Evolutionary conservation across 2,888 invertebrate species (phyloP), one percentile per base, ranked within the genome.

Genomic region (Polyommatus icarus): DNA sequence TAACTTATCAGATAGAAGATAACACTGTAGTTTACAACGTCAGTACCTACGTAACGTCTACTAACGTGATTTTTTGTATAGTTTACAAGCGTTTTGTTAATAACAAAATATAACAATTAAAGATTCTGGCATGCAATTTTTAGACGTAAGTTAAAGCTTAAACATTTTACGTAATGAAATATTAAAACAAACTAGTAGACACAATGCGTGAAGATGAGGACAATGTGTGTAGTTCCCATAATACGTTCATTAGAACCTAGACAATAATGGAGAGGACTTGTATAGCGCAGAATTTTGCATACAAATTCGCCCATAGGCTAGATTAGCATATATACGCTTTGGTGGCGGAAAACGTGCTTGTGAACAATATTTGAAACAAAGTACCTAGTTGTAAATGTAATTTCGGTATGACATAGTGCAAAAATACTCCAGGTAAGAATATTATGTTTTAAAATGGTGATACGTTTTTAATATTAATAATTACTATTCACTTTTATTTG

Each of bases 271-370:
- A 67, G 67, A 15, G 29, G 67, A 67, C 67, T 67, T 15, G 15
- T 29, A 54, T 54, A 15, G 18, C 29, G 29, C 29, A 7, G 67
- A 67, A 67, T 67, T 67, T 67, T 67, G 67, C 67, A 67, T 67
- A 67, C 67, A 67, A 67, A n/a, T 67, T 67, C 61, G 24, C 24
- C 61, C 61, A 67, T 67, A 67, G 67, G 67, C 67, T 67, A 18
- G 67, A 67, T 67, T 67, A 67, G 67, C 67, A 67, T 67, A 67
- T 67, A 67, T 67, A 67, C 29, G 67, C 67, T 67, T 32, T 67
- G 29, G 29, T 29, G 29, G 67, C 29, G 29, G 67, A 67, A 29
- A 67, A 67, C 67, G 29, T 29, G 67, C 15, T 67, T 67, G 29
- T 32, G 67, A 67, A 32, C 67, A 18, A 67, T 67, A 67, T 67